These are phyloP conservation scores for Diplazon laetatorius DNA, from an alignment of 2,888 invertebrate species.

Conservation along the genomic window DNA sequence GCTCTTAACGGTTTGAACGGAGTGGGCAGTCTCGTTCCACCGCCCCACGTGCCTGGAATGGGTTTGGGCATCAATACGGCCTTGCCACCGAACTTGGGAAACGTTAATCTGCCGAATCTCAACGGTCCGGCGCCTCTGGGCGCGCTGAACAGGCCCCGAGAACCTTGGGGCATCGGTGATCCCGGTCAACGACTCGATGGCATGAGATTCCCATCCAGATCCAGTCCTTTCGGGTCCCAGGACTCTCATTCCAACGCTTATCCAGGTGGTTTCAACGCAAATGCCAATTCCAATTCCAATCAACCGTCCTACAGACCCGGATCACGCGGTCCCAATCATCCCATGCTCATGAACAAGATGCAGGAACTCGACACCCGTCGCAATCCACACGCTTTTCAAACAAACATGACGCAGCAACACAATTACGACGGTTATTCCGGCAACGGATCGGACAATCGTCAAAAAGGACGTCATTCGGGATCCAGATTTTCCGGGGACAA, in stretches of 20 bases:
- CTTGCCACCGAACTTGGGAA: conserved; percentile 66
- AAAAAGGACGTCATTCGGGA: conserved; percentile 69
- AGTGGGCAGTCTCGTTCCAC: conserved; percentile 73
- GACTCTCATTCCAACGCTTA: conserved; percentile 69
- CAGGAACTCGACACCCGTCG: conserved; percentile 84
- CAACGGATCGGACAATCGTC: conserved; percentile 71
- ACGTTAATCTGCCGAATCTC: conserved; percentile 64
- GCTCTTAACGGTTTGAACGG: conserved; percentile 78
- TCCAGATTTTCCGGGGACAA: conserved; percentile 69
- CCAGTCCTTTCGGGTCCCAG: conserved; percentile 70
- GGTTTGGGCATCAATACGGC: conserved; percentile 67
- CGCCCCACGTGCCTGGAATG: conserved; percentile 71
- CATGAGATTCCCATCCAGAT: conserved; percentile 69
- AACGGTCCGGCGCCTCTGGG: conserved; percentile 55
- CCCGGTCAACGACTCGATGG: conserved; percentile 59
- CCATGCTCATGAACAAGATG: conserved; percentile 70
- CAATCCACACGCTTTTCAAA: conserved; percentile 85
- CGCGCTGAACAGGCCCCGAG: conserved; percentile 66
- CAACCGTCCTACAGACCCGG: conserved; percentile 80
- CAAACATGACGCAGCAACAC: conserved; percentile 59
- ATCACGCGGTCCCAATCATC: conserved; percentile 79
- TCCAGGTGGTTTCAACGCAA: conserved; percentile 64
- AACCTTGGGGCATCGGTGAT: conserved; percentile 70
- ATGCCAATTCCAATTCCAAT: conserved; percentile 48
- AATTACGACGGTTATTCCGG: conserved; percentile 66